phyloP scores from a whole-genome alignment of 2,888 invertebrate genomes.

The Anagyrus pseudococci region DNA sequence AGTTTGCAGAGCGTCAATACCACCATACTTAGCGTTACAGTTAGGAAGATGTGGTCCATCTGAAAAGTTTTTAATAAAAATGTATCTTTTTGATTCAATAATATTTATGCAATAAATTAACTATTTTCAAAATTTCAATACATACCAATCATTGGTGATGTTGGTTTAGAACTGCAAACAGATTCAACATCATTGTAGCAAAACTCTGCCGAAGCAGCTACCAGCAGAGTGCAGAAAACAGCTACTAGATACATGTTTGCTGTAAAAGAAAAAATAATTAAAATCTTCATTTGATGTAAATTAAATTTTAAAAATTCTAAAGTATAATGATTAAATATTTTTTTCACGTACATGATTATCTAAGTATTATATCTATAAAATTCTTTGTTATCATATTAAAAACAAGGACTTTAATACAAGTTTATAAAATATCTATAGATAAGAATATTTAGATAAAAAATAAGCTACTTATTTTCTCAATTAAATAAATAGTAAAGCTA shows the following conservation, averaged over 20 bases:
- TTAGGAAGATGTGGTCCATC: slow-evolving; percentile 50
- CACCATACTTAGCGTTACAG: slow-evolving; percentile 73
- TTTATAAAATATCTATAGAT: too few relatives aligned
- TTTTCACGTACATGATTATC: too few relatives aligned
- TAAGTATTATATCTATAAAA: too few relatives aligned
- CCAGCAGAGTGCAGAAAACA: slow-evolving; percentile 64
- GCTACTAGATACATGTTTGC: slow-evolving; percentile 66
- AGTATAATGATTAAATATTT: too few relatives aligned
- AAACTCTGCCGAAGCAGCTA: slow-evolving; percentile 65
- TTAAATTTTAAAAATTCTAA: background rate
- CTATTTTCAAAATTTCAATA: slow-evolving; percentile 2
- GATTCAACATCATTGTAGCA: slow-evolving; percentile 70
- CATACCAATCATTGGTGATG: slow-evolving; percentile 24
- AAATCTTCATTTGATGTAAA: background rate
- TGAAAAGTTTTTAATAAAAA: slow-evolving; percentile 39
- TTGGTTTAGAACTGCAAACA: slow-evolving; percentile 65
- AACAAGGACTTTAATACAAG: too few relatives aligned
- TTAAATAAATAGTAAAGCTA: too few relatives aligned
- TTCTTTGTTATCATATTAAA: too few relatives aligned
- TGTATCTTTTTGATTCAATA: background rate
- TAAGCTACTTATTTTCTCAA: too few relatives aligned
- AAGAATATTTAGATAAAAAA: too few relatives aligned
- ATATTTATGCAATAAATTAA: background rate
- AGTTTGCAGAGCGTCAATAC: slow-evolving; percentile 64
- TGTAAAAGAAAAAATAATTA: slow-evolving; percentile 19